Evolutionary conservation across 2,888 invertebrate genomes (phyloP), one percentile per base, ranked within the genome.

Genomic region (Invenusta paracnida): DNA sequence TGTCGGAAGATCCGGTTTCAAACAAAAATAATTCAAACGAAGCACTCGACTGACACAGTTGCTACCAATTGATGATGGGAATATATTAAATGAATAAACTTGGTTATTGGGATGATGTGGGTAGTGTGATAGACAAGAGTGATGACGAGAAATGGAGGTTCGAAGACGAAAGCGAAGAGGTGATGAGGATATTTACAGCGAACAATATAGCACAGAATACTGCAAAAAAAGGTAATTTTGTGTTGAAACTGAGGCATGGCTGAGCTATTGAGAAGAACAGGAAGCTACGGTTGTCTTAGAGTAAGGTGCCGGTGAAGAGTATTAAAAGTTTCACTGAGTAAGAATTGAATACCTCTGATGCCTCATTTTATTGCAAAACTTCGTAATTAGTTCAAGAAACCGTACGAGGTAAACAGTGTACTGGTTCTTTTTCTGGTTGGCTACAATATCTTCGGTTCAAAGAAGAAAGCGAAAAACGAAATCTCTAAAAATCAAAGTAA

Each of bases 81-180:
- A n/a, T n/a, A n/a, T n/a, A n/a, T n/a, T n/a, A n/a, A n/a, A n/a
- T n/a, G n/a, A n/a, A n/a, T n/a, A n/a, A n/a, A n/a, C 73, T 73
- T 23, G 23, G 73, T 73, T 73, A 73, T 73, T 13, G 5, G 27
- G 73, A 73, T 23, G 27, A 2, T 5, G 73, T 13, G 5, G 73
- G 73, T 25, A 23, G 27, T n/a, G n/a, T n/a, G n/a, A n/a, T n/a
- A 73, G 73, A 73, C 17, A 73, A n/a, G 27, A 73, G 25, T 23
- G 73, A 73, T 5, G 17, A 73, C 73, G 73, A 73, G 17, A 5
- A 23, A 73, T 73, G 73, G 23, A 73, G 73, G 73, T 73, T 73
- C 73, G 73, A 73, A 73, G 25, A 73, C 73, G 5, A 73, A 73
- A 73, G 73, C 23, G 73, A 73, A 73, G 73, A 73, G 73, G 73